phyloP scores from a whole-genome alignment of 2,113 vertebrate genomes.

The Clupea harengus region DNA sequence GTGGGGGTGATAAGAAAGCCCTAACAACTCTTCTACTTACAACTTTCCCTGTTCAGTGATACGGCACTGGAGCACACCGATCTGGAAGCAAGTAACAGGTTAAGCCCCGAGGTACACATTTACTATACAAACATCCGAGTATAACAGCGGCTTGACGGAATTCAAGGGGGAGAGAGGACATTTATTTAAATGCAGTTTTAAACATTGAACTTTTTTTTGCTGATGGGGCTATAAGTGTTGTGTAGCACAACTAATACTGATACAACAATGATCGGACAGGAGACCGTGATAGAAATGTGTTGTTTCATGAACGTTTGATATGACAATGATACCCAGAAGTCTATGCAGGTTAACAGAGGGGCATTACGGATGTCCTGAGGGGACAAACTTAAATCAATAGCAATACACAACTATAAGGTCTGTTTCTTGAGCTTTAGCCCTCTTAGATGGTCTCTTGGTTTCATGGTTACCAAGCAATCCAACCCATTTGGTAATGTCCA shows the following conservation, averaged over 20 bases:
- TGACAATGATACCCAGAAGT: too few relatives aligned
- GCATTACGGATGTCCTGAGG: too few relatives aligned
- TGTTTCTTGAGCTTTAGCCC: too few relatives aligned
- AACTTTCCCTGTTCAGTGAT: constrained; percentile 28
- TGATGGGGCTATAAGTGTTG: too few relatives aligned
- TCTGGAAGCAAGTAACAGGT: constrained; percentile 27
- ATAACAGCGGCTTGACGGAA: neutral
- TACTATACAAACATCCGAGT: neutral
- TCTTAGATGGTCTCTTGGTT: neutral
- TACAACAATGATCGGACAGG: too few relatives aligned
- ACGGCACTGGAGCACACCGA: constrained; percentile 19
- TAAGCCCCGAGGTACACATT: neutral
- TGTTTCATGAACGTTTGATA: too few relatives aligned
- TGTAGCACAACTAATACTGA: too few relatives aligned
- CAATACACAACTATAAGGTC: too few relatives aligned
- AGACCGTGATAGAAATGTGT: too few relatives aligned
- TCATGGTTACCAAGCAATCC: neutral
- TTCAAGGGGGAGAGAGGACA: neutral
- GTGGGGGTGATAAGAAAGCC: neutral
- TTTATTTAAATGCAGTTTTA: neutral
- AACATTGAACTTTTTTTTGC: neutral
- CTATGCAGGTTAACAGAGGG: too few relatives aligned
- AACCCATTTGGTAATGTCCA: neutral
- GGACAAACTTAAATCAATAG: too few relatives aligned
- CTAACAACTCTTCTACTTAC: constrained; percentile 14